Percentiles rank a stretch among this genome's conserved stretches.
These are phyloP conservation scores for Drosophila orosa DNA, from an alignment of 1,140 invertebrate species.

Conservation along the genomic window DNA sequence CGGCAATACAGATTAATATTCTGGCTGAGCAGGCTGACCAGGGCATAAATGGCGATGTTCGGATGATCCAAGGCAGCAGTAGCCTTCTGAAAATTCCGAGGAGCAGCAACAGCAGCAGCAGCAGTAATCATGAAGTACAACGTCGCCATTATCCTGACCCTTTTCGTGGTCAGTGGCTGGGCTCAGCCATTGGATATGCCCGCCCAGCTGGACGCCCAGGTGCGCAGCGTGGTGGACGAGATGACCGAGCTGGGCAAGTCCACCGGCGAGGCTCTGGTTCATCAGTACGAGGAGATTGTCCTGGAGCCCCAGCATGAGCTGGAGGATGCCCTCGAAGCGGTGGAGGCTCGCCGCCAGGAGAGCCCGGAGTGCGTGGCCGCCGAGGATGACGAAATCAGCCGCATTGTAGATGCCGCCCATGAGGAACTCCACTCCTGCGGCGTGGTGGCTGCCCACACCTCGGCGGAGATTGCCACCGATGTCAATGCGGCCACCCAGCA, in stretches of 20 bases:
- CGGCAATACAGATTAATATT: slow-evolving; percentile 29
- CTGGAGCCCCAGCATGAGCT: slow-evolving; percentile 71
- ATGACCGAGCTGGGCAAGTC: slow-evolving; percentile 53
- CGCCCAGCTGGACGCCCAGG: slow-evolving; percentile 45
- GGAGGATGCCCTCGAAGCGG: slow-evolving; percentile 55
- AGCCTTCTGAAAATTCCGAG: neutral
- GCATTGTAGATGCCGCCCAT: slow-evolving; percentile 58
- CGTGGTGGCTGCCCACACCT: slow-evolving; percentile 53
- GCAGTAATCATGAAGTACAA: slow-evolving; percentile 47
- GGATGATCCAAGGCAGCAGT: slow-evolving; percentile 5
- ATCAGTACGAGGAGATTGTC: slow-evolving; percentile 72
- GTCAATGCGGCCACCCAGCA: slow-evolving; percentile 69
- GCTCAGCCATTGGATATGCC: slow-evolving; percentile 37
- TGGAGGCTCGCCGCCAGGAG: slow-evolving; percentile 61
- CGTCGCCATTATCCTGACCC: slow-evolving; percentile 29
- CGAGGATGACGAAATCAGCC: slow-evolving; percentile 52
- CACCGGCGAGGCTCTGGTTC: slow-evolving; percentile 49
- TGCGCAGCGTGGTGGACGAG: slow-evolving; percentile 50
- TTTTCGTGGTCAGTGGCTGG: slow-evolving; percentile 46
- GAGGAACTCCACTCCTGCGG: slow-evolving; percentile 59
- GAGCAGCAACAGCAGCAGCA: slow-evolving; percentile 4
- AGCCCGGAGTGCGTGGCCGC: slow-evolving; percentile 64
- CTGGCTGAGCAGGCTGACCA: neutral
- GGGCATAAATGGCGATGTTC: slow-evolving; percentile 28
- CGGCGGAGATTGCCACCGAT: slow-evolving; percentile 59